These are phyloP conservation scores for Leptodactylus fuscus DNA, from an alignment of 2,113 vertebrate genomes.

Conservation along the genomic window DNA sequence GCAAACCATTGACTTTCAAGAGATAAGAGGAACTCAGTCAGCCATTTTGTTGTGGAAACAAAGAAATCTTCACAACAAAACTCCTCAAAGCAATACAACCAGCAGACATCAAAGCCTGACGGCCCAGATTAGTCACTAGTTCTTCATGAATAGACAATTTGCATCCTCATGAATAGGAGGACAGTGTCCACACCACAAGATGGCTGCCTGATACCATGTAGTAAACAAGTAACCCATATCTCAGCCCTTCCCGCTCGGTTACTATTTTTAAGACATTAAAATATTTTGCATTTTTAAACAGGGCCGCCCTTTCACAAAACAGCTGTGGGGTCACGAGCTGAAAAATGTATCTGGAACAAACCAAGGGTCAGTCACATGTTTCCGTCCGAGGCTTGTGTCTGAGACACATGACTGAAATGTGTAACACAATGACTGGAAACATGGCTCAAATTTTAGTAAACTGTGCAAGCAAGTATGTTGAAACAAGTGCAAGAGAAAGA, in stretches of 20 bases:
- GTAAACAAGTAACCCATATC: not conserved
- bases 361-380: not conserved
- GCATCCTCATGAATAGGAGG: slow-evolving; percentile 4
- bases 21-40: not conserved
- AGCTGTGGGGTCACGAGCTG: slow-evolving; percentile 5
- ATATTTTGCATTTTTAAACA: slow-evolving; percentile 19
- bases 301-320: slow-evolving; percentile 2
- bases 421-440: not conserved
- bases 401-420: not conserved
- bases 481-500: not conserved
- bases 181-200: not conserved
- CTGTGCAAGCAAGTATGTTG: no score
- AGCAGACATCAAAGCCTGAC: not conserved
- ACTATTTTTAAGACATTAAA: slow-evolving; percentile 34
- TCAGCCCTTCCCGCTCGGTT: not conserved
- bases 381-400: not conserved
- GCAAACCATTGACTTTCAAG: not conserved
- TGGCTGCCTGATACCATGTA: not conserved
- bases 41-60: not conserved
- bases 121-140: not conserved
- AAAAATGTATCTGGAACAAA: not conserved
- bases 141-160: not conserved
- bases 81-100: not conserved
- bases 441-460: not conserved
- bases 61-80: not conserved